Evolutionary conservation across 2,797 vertebrate species (phyloP), one percentile per base, ranked within the genome.

Genomic region (Arrhamphus sclerolepis): DNA sequence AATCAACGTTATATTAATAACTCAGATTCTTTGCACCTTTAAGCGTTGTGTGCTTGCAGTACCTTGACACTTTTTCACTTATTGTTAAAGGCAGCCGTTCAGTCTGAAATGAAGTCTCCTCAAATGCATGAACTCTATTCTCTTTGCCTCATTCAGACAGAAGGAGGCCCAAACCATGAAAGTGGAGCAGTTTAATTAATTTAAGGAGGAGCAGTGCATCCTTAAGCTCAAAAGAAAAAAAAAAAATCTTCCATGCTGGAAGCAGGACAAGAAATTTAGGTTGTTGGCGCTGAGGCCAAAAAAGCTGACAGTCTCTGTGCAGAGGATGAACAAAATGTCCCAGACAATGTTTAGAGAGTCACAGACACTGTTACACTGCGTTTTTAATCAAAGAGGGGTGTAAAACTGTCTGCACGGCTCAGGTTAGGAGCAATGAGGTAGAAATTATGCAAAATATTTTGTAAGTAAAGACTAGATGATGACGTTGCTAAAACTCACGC

Each of bases 161-260:
- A 54, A 24, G 21, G 21, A 47, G 18, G 31, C 26, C 7, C n/a
- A 18, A 44, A 29, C 52, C 28, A 55, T 61, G 49, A 69, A 65
- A 73, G 53, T 1, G 57, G 68, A 66, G 29, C 70, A 46, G 77
- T 52, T 87, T 88, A 77, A 86, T 76, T 87, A 75, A 86, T 87
- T 79, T 80, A 72, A 78, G 77, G 71, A 79, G 63, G 63, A 79
- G 74, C 38, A 26, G 56, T 26, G 34, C 22, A 3, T 78, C 73
- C 59, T 77, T 78, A 86, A 87, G 66, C 77, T 75, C 34, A 38
- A 42, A n/a, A n/a, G n/a, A n/a, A n/a, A n/a, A n/a, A n/a, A n/a
- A n/a, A n/a, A n/a, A 86, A 86, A 86, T 86, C 83, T 80, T 34
- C 64, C 49, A 44, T 70, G 80, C 83, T 88, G 83, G 88, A 77